Evolutionary conservation across 2,113 vertebrate genomes (phyloP), one percentile per base, ranked within the genome.

Genomic region (Hystrix cristata): DNA sequence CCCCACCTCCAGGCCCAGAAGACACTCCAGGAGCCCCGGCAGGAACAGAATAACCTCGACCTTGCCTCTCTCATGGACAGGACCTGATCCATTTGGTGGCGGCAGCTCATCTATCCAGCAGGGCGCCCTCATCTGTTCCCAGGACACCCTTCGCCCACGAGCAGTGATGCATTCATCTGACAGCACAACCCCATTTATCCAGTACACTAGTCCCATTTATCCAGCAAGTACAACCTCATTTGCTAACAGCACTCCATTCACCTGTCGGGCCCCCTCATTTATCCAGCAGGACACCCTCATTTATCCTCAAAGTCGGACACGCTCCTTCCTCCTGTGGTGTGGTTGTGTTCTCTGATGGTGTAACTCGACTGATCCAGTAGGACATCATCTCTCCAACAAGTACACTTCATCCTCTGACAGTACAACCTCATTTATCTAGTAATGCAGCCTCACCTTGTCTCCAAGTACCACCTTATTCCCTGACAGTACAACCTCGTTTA

Each of bases 191-290:
- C 95, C 97, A 97, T 98, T 97, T 97, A 97, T 97, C 97, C 97
- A 97, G 96, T 95, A 98, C 89, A 86, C 97, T 92, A 91, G 92
- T 85, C 87, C 95, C 97, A 98, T 97, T 97, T 96, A 97, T 98
- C 97, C 98, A 97, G 97, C 95, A 85, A 96, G 96, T 97, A 98
- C 96, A 98, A 98, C 96, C 96, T 97, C 95, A 96, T 96, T 96
- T 97, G 96, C 97, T 97, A 97, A 98, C 97, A 97, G 97, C 96
- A 96, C 95, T 97, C 97, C 96, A 89, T 98, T 98, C 97, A 98
- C 97, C 97, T 98, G 97, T 94, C 7, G 89, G 97, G 89, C 87
- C 92, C 95, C 91, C 93, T 97, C 97, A 97, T 98, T 97, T 97
- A 97, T 98, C 97, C 96, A 96, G 67, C 95, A 72, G 95, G 97